Percentiles rank a stretch among this genome's conserved stretches.
Evolutionary conservation across 2,888 invertebrate genomes (phyloP).

Genomic region (Gerosis bhagava): DNA sequence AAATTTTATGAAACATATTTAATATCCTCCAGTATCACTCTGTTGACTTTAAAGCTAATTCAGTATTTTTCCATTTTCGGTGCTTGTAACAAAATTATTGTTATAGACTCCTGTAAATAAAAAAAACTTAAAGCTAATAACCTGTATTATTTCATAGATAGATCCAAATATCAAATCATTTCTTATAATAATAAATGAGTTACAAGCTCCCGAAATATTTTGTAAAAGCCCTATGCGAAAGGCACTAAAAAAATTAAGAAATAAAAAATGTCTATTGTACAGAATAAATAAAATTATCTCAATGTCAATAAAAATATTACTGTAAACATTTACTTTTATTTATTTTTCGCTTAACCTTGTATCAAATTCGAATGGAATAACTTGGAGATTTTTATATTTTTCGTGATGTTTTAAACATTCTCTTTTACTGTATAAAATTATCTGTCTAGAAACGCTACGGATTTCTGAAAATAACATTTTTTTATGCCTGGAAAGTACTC

Average conservation of each 20-base stretch:
- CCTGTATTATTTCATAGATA: background rate
- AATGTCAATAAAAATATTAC: slow-evolving; percentile 55
- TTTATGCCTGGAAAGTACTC: too few relatives aligned
- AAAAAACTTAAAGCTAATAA: background rate
- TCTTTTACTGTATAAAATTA: too few relatives aligned
- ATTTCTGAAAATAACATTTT: too few relatives aligned
- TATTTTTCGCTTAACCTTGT: too few relatives aligned
- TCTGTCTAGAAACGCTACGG: too few relatives aligned
- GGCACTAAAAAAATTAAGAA: slow-evolving; percentile 11
- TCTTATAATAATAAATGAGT: slow-evolving; percentile 1
- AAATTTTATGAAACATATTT: too few relatives aligned
- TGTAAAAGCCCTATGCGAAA: slow-evolving; percentile 8
- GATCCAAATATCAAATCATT: background rate
- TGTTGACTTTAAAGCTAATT: slow-evolving; percentile 1
- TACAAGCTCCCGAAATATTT: slow-evolving; percentile 1
- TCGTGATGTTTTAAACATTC: too few relatives aligned
- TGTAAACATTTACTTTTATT: slow-evolving; percentile 26
- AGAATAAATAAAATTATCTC: slow-evolving; percentile 65
- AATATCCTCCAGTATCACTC: too few relatives aligned
- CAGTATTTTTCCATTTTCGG: background rate
- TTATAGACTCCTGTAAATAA: slow-evolving; percentile 2
- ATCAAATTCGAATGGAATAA: background rate
- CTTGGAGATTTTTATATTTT: too few relatives aligned
- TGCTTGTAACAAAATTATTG: background rate
- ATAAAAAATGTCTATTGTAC: slow-evolving; percentile 53